These are phyloP conservation scores for Drosophila niveifrons DNA, from an alignment of 2,888 invertebrate genomes.

Conservation along the genomic window DNA sequence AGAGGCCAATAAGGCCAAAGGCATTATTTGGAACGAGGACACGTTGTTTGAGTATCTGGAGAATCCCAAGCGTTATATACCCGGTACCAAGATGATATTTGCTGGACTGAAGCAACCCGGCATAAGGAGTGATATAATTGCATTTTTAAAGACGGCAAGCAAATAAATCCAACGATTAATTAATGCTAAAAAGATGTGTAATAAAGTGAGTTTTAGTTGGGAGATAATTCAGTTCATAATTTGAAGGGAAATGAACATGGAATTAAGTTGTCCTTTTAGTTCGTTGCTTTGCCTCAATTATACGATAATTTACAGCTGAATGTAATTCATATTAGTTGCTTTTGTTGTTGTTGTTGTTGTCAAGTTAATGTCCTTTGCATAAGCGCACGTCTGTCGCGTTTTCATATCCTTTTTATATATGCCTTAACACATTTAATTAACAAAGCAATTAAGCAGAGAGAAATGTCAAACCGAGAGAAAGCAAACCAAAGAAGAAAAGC, in stretches of 20 bases:
- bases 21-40: constrained; percentile 97
- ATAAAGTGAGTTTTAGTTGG: constrained; percentile 18
- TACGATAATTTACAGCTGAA: constrained; percentile 65
- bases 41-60: constrained; percentile 98
- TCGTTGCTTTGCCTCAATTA: constrained; percentile 55
- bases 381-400: constrained; percentile 55
- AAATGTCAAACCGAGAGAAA: constrained; percentile 51
- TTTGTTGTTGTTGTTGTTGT: constrained; percentile 47
- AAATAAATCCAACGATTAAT: constrained; percentile 15
- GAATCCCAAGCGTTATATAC: constrained; percentile 99
- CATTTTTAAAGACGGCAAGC: constrained; percentile 93
- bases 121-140: constrained; percentile 97
- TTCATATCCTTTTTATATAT: constrained; percentile 62
- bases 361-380: constrained; percentile 69
- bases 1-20: constrained; percentile 98
- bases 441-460: constrained; percentile 79
- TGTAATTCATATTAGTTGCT: constrained; percentile 69
- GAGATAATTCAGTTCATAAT: constrained; percentile 31
- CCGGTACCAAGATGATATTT: constrained; percentile 99
- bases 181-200: background rate
- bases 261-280: constrained; percentile 43
- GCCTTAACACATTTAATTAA: constrained; percentile 79
- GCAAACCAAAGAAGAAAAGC: constrained; percentile 48
- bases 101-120: constrained; percentile 98
- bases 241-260: constrained; percentile 58